These are phyloP conservation scores for Drosophila parthenogenetica DNA, from an alignment of 2,888 invertebrate species.

Conservation along the genomic window DNA sequence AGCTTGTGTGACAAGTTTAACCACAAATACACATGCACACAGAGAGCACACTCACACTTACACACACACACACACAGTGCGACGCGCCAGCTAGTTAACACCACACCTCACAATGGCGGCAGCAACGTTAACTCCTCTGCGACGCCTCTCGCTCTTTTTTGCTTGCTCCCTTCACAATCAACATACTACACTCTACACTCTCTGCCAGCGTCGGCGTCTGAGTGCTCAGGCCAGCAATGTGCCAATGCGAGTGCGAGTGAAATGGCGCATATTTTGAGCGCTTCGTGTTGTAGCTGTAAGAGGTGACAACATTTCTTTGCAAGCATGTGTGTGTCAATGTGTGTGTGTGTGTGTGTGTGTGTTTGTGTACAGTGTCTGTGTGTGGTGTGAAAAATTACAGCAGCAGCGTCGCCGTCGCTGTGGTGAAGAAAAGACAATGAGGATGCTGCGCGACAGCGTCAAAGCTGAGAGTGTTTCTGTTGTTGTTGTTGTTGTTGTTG, in stretches of 20 bases:
- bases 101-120: constrained; percentile 79
- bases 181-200: not conserved
- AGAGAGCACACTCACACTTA: constrained; percentile 33
- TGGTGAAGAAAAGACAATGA: constrained; percentile 71
- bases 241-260: constrained; percentile 61
- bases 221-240: constrained; percentile 16
- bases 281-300: constrained; percentile 67
- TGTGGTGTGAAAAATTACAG: constrained; percentile 77
- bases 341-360: constrained; percentile 28
- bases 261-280: constrained; percentile 43
- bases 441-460: constrained; percentile 51
- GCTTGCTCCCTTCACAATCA: not conserved
- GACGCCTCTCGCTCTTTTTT: constrained; percentile 8
- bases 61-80: constrained; percentile 33
- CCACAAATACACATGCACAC: constrained; percentile 71
- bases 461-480: constrained; percentile 33
- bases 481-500: constrained; percentile 21
- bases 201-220: constrained; percentile 18
- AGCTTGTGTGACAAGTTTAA: constrained; percentile 83
- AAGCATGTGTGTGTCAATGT: constrained; percentile 17
- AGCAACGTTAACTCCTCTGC: constrained; percentile 52
- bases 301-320: constrained; percentile 77
- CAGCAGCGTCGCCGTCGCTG: constrained; percentile 54
- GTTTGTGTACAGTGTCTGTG: constrained; percentile 22
- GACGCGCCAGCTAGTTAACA: constrained; percentile 76